These are phyloP conservation scores for Aldabrachelys gigantea DNA, from an alignment of 2,113 vertebrate genomes.

Conservation along the genomic window DNA sequence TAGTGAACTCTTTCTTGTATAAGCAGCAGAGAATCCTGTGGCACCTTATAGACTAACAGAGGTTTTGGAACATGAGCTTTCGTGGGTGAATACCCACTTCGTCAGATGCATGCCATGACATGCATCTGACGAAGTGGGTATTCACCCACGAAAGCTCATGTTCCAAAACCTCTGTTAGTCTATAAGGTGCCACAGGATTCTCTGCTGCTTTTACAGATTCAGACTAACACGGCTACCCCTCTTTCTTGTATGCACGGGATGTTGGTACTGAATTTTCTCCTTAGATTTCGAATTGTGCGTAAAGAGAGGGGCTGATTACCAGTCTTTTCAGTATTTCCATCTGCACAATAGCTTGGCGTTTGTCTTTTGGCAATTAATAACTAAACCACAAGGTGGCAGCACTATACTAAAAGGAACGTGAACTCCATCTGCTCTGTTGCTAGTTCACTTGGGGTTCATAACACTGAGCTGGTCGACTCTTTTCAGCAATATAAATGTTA, in stretches of 20 bases:
- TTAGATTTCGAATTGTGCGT: neutral
- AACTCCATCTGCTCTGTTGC: neutral
- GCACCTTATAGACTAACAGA: too few species aligned
- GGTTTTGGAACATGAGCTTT: too few species aligned
- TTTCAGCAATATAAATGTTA: constrained; percentile 37
- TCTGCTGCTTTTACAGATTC: too few species aligned
- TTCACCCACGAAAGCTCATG: too few species aligned
- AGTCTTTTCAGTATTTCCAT: neutral
- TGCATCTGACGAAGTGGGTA: too few species aligned
- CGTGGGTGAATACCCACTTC: too few species aligned
- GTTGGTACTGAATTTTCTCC: neutral
- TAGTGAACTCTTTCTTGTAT: neutral
- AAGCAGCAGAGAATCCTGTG: too few species aligned
- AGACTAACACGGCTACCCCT: too few species aligned
- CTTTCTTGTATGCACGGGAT: neutral
- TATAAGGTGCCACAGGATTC: too few species aligned
- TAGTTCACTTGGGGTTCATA: neutral
- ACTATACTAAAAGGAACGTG: neutral
- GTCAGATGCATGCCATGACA: too few species aligned
- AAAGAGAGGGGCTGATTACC: neutral
- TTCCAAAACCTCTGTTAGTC: too few species aligned
- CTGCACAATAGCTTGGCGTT: neutral
- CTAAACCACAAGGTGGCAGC: constrained; percentile 65
- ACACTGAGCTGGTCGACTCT: neutral
- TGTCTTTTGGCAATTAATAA: neutral